These are phyloP conservation scores for Buphagus erythrorhynchus DNA, from an alignment of 2,797 vertebrate genomes.

Conservation along the genomic window DNA sequence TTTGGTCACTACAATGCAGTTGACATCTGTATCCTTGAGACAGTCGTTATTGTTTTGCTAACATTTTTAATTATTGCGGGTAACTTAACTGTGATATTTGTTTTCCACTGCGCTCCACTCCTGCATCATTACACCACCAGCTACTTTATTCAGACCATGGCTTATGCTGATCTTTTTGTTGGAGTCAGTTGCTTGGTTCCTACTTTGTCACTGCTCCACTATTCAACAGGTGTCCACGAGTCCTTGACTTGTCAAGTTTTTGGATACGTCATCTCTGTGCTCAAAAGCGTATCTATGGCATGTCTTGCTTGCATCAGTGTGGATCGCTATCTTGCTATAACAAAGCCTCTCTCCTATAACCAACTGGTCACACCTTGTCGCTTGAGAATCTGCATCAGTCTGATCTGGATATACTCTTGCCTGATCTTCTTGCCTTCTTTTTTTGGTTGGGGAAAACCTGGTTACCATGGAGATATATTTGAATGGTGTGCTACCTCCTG, in stretches of 20 bases:
- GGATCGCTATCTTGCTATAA: constrained; percentile 97
- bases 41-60: constrained; percentile 91
- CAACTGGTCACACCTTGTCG: constrained; percentile 97
- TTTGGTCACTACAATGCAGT: constrained; percentile 88
- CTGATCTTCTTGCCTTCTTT: constrained; percentile 95
- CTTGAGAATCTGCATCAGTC: constrained; percentile 91
- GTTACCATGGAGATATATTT: constrained; percentile 98
- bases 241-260: constrained; percentile 95
- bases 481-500: constrained; percentile 97
- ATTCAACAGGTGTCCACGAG: constrained; percentile 92
- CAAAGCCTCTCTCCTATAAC: constrained; percentile 96
- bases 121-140: constrained; percentile 98
- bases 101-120: constrained; percentile 96
- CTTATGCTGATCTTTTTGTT: constrained; percentile 96
- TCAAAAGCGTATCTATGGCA: constrained; percentile 98
- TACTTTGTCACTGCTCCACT: constrained; percentile 94
- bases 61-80: constrained; percentile 95
- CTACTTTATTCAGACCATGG: constrained; percentile 99
- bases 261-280: constrained; percentile 96
- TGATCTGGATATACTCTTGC: constrained; percentile 97
- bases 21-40: constrained; percentile 94
- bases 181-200: constrained; percentile 97
- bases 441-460: constrained; percentile 98
- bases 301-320: constrained; percentile 97
- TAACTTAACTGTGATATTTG: constrained; percentile 96